Evolutionary conservation across 2,113 vertebrate genomes (phyloP), one percentile per base, ranked within the genome.

Genomic region (Cynopterus brachyotis): DNA sequence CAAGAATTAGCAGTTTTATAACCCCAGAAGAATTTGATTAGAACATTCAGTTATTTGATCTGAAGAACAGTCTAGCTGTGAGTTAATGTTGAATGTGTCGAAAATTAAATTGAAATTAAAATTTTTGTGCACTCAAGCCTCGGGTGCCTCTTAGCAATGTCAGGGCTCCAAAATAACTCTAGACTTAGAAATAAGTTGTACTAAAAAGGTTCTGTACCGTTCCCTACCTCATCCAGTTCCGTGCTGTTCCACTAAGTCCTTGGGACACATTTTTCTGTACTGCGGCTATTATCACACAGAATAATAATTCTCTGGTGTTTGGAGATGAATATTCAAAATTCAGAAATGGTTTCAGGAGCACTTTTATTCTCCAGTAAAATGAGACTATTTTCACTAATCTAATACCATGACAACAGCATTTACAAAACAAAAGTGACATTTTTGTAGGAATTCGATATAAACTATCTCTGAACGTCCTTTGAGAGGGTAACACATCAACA

Each of bases 1-100:
- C 22, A 59, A 88, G 50, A 96, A 97, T 87, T 96, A n/a, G 79
- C 69, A 85, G 40, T 88, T 86, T 93, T 50, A 15, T 82, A 91
- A 90, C 26, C 70, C 85, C 62, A 11, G 30, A 42, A 81, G 80
- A 57, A 76, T 96, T 82, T 66, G 91, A 93, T 95, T 92, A 88
- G 76, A 93, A 80, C 32, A 95, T 79, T 83, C 73, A 62, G 55
- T 82, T 90, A 76, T 66, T 94, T 62, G 13, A 17, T 82, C 81
- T 76, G 50, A 92, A 88, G 64, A 87, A 81, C 80, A 28, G 37
- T 69, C 20, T 64, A 53, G 30, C 72, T 89, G 55, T 80, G 42
- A 1, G 16, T 95, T 95, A 79, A 95, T 92, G 45, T 22, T 91
- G n/a, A 92, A 83, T 53, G 32, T 40, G 11, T 69, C 87, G 32